A percentile compares a stretch with the other conserved stretches of the same genome.
Evolutionary conservation across 2,113 vertebrate species (phyloP).

Genomic region (Electrona antarctica): DNA sequence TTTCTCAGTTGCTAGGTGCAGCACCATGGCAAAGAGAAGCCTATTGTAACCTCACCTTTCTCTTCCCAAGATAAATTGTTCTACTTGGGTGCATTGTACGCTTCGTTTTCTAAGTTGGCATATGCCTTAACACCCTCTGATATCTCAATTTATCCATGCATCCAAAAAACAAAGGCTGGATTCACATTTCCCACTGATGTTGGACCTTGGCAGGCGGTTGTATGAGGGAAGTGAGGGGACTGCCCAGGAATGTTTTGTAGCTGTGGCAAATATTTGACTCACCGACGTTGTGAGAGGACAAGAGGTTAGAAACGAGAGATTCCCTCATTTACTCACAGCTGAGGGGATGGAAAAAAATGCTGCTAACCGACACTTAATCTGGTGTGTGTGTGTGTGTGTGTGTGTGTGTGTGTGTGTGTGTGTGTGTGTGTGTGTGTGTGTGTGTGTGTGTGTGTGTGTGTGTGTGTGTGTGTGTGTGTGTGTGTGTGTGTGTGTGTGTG

Average conservation of each 20-base stretch:
- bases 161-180: slow-evolving; percentile 17
- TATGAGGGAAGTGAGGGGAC: slow-evolving; percentile 41
- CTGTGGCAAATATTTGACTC: slow-evolving; percentile 69
- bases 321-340: slow-evolving; percentile 38
- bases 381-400: slow-evolving; percentile 3
- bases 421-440: slow-evolving; percentile 10
- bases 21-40: no score
- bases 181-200: slow-evolving; percentile 35
- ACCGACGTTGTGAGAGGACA: slow-evolving; percentile 49
- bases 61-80: no score
- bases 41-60: no score
- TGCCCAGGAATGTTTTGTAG: slow-evolving; percentile 71
- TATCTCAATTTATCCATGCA: slow-evolving; percentile 28
- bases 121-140: slow-evolving; percentile 31
- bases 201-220: slow-evolving; percentile 21
- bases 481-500: slow-evolving; percentile 11
- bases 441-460: slow-evolving; percentile 7
- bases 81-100: no score
- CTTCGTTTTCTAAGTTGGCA: no score
- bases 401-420: neutral
- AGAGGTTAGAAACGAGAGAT: slow-evolving; percentile 55
- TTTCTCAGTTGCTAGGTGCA: no score
- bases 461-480: slow-evolving; percentile 15
- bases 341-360: slow-evolving; percentile 30
- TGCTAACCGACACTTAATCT: slow-evolving; percentile 14